These are phyloP conservation scores for Channa argus DNA, from an alignment of 2,113 vertebrate species.

Conservation along the genomic window DNA sequence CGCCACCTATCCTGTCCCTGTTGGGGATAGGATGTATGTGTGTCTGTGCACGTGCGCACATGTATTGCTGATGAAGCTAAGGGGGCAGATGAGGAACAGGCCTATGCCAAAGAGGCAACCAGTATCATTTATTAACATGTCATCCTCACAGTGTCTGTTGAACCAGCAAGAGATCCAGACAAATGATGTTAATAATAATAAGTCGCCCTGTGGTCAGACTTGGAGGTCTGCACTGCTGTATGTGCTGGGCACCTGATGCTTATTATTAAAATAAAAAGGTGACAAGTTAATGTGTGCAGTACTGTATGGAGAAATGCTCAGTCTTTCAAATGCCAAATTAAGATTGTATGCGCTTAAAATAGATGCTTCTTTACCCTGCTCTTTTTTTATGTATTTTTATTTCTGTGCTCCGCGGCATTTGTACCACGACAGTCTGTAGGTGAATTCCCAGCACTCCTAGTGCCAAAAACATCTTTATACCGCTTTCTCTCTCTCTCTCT, in stretches of 20 bases:
- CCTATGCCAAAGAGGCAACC: slow-evolving; percentile 90
- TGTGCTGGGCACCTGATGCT: slow-evolving; percentile 76
- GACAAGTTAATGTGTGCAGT: slow-evolving; percentile 33
- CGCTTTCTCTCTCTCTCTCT: no score
- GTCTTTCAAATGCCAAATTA: slow-evolving; percentile 5
- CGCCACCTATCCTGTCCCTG: slow-evolving; percentile 90
- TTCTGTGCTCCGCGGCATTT: slow-evolving; percentile 32
- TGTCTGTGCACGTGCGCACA: slow-evolving; percentile 63
- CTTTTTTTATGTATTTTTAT: slow-evolving; percentile 8
- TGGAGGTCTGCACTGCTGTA: slow-evolving; percentile 76
- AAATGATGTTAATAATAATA: slow-evolving; percentile 98
- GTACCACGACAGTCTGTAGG: slow-evolving; percentile 27
- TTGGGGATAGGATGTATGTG: slow-evolving; percentile 90
- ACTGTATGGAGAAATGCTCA: slow-evolving; percentile 38
- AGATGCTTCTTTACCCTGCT: slow-evolving; percentile 1
- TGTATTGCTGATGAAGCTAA: slow-evolving; percentile 82
- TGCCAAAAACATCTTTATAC: slow-evolving; percentile 16
- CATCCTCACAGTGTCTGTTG: slow-evolving; percentile 93
- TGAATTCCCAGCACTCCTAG: slow-evolving; percentile 32
- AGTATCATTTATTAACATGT: slow-evolving; percentile 97
- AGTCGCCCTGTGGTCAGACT: slow-evolving; percentile 93
- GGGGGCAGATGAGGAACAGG: slow-evolving; percentile 89
- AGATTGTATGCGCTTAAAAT: slow-evolving; percentile 31
- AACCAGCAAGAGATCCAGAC: slow-evolving; percentile 95
- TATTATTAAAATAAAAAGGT: slow-evolving; percentile 63